Evolutionary conservation across 2,797 vertebrate genomes (phyloP), one percentile per base, ranked within the genome.

Genomic region (Ptychobarbus kaznakovi): DNA sequence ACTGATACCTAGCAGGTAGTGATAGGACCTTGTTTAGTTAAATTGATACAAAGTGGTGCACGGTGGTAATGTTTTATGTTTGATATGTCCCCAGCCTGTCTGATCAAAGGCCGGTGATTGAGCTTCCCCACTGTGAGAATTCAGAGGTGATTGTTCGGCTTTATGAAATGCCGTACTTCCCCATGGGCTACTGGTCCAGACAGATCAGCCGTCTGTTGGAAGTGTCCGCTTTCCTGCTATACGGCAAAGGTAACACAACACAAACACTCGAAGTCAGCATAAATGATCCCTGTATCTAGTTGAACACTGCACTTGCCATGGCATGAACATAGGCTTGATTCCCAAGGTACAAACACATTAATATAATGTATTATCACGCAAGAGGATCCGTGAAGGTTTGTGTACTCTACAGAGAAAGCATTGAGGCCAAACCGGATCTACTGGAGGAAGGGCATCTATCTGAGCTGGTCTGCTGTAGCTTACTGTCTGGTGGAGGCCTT

Each of bases 91-190:
- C 2, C 90, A 99, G 98, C 87, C 94, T 99, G 85, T 96, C 97
- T 81, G 95, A 97, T 90, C 95, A 97, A 88, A 95, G 96, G 69
- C 98, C 98, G 2, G 96, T 96, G 46, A 97, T 99, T 76, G 97
- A 99, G 76, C 94, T 99, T 84, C 98, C 98, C 3, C 97, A 98
- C 90, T 97, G 96, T 92, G 97, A 99, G 94, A 97, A 98, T 92
- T 99, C 97, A 0, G 97, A 99, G 93, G 93, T 98, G 76, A 97
- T 98, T 7, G 92, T 99, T 86, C 96, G 98, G 80, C 93, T 98
- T 0, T 99, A 99, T 76, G 97, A 99, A 94, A 98, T 98, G 97
- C 98, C 98, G 0, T 99, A 98, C 89, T 98, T 99, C 91, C 98
- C 98, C 38, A 97, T 99, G 97, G 98, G 97, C 85, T 99, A 96